phyloP scores from a whole-genome alignment of 2,797 vertebrate species.

The Galago senegalensis region DNA sequence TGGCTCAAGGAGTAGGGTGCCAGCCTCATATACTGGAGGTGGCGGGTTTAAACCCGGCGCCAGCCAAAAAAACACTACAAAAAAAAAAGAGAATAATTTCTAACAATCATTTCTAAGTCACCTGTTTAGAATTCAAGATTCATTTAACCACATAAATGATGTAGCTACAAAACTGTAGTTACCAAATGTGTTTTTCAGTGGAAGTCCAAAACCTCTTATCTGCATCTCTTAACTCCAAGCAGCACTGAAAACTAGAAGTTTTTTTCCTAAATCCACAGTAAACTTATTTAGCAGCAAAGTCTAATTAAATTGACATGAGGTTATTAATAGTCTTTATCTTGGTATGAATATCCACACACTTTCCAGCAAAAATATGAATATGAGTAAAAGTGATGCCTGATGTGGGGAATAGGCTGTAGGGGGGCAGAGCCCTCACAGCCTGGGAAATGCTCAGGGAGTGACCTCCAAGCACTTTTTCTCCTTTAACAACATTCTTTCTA shows the following conservation, averaged over 20 bases:
- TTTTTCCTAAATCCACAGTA: neutral
- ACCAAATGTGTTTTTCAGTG: neutral
- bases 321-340: conserved; percentile 22
- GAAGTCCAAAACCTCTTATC: neutral
- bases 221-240: conserved; percentile 24
- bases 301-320: neutral
- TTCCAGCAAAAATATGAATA: conserved; percentile 47
- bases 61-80: too few species aligned
- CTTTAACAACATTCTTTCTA: too few species aligned
- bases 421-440: too few species aligned
- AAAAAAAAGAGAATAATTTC: neutral
- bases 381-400: neutral
- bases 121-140: neutral
- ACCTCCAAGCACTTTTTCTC: too few species aligned
- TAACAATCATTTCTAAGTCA: conserved; percentile 9
- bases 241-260: neutral
- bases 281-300: neutral
- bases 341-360: neutral
- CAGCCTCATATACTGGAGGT: too few species aligned
- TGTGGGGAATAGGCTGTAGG: too few species aligned
- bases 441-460: too few species aligned
- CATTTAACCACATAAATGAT: conserved; percentile 17
- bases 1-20: too few species aligned
- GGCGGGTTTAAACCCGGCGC: too few species aligned
- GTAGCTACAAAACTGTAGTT: neutral